These are phyloP conservation scores for Malurus alboscapulatus DNA, from an alignment of 2,113 vertebrate species.

Conservation along the genomic window DNA sequence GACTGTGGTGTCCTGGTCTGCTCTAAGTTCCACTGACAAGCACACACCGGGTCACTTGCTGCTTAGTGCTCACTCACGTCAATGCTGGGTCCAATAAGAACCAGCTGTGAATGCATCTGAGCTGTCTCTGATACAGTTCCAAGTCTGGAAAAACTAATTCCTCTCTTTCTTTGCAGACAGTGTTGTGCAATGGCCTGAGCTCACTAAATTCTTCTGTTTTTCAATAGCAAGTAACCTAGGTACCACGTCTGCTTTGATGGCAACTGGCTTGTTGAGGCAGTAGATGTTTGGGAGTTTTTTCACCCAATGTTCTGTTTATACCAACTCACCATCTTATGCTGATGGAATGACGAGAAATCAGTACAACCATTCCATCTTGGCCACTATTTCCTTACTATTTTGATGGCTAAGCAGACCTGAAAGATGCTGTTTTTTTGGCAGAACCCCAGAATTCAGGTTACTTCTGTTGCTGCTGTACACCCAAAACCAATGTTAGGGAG, in stretches of 20 bases:
- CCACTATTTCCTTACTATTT: background rate
- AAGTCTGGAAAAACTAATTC: slow-evolving; percentile 65
- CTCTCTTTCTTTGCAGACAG: slow-evolving; percentile 43
- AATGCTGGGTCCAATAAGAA: slow-evolving; percentile 12
- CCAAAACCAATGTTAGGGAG: background rate
- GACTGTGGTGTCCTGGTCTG: background rate
- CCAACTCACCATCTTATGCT: background rate
- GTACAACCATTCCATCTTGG: background rate
- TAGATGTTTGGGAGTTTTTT: background rate
- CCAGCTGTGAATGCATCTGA: slow-evolving; percentile 46
- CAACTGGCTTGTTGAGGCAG: background rate
- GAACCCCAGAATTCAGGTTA: background rate
- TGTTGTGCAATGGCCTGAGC: slow-evolving; percentile 60
- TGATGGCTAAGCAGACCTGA: background rate
- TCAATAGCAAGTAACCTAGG: slow-evolving; percentile 13
- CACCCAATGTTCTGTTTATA: background rate
- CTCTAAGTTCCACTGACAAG: background rate
- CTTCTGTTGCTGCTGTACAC: background rate
- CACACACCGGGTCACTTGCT: background rate
- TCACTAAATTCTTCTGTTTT: slow-evolving; percentile 17
- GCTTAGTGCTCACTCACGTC: background rate
- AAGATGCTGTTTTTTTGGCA: background rate
- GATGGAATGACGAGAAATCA: background rate
- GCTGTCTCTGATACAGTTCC: slow-evolving; percentile 50
- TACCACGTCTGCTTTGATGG: background rate